phyloP scores from a whole-genome alignment of 64 coral and sea anemone species.

The Actinia equina region DNA sequence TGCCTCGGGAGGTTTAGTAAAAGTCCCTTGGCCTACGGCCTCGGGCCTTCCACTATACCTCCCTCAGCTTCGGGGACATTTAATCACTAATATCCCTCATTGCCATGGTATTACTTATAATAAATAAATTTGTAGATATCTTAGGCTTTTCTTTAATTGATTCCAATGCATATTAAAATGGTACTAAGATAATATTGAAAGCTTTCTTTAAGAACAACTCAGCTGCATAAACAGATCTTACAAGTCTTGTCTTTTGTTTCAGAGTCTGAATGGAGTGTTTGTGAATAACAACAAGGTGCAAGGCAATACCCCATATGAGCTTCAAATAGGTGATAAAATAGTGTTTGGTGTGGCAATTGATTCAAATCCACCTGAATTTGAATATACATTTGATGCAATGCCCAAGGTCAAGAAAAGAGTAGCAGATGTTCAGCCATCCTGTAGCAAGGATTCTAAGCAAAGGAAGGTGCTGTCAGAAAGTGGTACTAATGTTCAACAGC shows the following conservation, averaged over 20 bases:
- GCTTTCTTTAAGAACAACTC: too few relatives aligned
- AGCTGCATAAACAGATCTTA: too few relatives aligned
- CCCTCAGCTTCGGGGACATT: too few relatives aligned
- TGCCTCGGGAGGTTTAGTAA: too few relatives aligned
- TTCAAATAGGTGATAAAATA: slow-evolving; percentile 78
- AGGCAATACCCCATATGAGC: slow-evolving; percentile 32
- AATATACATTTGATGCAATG: slow-evolving; percentile 83
- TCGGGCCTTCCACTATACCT: too few relatives aligned
- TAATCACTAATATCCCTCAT: too few relatives aligned
- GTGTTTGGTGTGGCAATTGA: slow-evolving; percentile 89
- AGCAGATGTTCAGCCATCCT: slow-evolving; percentile 30
- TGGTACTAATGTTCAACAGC: slow-evolving; percentile 48
- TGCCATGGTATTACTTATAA: too few relatives aligned
- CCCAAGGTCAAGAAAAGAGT: slow-evolving; percentile 61
- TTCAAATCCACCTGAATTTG: slow-evolving; percentile 85
- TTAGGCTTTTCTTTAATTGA: too few relatives aligned
- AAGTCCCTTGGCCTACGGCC: too few relatives aligned
- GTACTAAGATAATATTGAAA: too few relatives aligned
- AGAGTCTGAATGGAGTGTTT: slow-evolving; percentile 99
- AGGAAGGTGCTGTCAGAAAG: slow-evolving; percentile 63
- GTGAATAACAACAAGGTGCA: slow-evolving; percentile 77
- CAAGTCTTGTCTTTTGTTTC: slow-evolving; percentile 19
- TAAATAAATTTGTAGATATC: too few relatives aligned
- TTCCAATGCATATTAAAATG: too few relatives aligned
- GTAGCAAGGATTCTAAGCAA: slow-evolving; percentile 47